Evolutionary conservation across 2,888 invertebrate genomes (phyloP).

Genomic region (Cantharis nigra): DNA sequence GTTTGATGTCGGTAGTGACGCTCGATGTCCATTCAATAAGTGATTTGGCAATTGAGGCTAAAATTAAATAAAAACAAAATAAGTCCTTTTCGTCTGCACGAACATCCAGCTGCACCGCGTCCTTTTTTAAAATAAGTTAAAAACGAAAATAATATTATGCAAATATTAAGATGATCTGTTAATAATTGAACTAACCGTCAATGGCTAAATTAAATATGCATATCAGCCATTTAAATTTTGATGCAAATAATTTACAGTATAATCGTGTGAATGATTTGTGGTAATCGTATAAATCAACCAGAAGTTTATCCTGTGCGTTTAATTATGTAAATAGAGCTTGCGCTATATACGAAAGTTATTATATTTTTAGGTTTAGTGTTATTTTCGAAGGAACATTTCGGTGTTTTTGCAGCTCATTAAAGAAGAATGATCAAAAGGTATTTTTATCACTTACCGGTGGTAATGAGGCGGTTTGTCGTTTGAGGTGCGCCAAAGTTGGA

Average conservation of each 20-base stretch:
- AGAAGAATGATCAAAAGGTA: neutral
- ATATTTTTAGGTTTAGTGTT: neutral
- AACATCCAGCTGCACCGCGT: neutral
- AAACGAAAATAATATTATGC: neutral
- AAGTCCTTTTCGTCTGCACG: neutral
- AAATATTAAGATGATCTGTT: neutral
- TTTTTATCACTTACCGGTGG: slow-evolving; percentile 60
- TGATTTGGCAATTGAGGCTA: slow-evolving; percentile 51
- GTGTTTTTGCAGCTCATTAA: neutral
- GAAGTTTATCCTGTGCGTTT: neutral
- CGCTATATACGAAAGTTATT: neutral
- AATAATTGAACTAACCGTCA: neutral
- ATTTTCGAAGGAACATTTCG: neutral
- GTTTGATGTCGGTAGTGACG: slow-evolving; percentile 52
- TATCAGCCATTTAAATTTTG: neutral
- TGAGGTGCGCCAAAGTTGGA: slow-evolving; percentile 78
- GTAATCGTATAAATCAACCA: neutral
- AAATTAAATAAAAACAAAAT: slow-evolving; percentile 18
- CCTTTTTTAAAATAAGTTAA: neutral
- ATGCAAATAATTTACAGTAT: neutral
- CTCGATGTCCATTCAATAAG: slow-evolving; percentile 61
- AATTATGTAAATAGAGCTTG: neutral
- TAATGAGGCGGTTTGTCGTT: slow-evolving; percentile 68
- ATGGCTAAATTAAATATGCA: neutral
- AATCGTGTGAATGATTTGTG: neutral